Percentiles rank a stretch among this genome's conserved stretches.
Conservation (phyloP, 2,888 invertebrate genomes). For the Rhorus exstirpatorius region DNA sequence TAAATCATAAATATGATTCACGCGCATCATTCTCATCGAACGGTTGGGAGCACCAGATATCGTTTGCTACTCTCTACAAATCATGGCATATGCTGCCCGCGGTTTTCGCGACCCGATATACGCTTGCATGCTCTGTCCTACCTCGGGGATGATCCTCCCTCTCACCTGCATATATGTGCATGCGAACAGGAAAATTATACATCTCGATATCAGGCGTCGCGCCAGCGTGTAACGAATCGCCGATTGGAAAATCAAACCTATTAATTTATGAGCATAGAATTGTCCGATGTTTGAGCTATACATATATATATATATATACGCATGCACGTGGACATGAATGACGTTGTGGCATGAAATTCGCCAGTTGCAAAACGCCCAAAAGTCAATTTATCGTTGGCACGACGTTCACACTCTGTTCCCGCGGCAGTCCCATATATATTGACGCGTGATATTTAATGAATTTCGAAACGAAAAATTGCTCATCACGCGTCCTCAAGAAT, state of each 20-base stretch:
- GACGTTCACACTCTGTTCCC: conserved; percentile 19
- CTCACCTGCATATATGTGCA: conserved; percentile 21
- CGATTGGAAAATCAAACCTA: conserved; percentile 79
- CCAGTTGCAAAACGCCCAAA: conserved; percentile 9
- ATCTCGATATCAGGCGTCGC: conserved; percentile 70
- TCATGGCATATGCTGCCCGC: conserved; percentile 82
- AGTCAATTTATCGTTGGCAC: conserved; percentile 27
- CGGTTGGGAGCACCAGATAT: conserved; percentile 48
- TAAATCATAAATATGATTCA: conserved; percentile 40
- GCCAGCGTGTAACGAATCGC: conserved; percentile 79
- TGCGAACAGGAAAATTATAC: conserved; percentile 51
- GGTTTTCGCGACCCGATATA: conserved; percentile 79
- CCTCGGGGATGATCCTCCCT: neutral
- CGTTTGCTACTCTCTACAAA: conserved; percentile 78
- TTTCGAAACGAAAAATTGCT: neutral
- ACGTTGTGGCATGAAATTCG: neutral
- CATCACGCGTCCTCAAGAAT: too few relatives aligned
- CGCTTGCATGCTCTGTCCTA: too few relatives aligned
- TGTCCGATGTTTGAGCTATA: conserved; percentile 11
- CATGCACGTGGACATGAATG: too few relatives aligned
- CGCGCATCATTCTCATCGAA: conserved; percentile 32
- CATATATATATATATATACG: too few relatives aligned
- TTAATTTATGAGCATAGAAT: conserved; percentile 75
- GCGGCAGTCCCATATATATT: conserved; percentile 5
- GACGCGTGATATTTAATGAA: conserved; percentile 19